Conservation (phyloP, 2,797 vertebrate genomes). For the Selene dorsalis region DNA sequence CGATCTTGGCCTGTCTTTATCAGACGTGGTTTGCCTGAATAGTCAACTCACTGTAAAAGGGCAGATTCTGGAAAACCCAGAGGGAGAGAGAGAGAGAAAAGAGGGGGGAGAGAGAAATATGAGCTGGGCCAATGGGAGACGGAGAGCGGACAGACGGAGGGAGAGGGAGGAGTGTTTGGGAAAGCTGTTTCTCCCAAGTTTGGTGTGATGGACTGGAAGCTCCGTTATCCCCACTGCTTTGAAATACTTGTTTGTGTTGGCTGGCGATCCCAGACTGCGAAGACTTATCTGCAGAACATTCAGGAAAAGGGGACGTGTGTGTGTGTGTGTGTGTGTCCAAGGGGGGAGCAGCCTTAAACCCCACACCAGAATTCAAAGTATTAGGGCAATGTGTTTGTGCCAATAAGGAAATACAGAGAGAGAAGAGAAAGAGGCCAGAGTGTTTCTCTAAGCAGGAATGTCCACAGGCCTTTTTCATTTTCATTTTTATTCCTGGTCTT, state of each 20-base stretch:
- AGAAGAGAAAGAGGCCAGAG: slow-evolving; percentile 32
- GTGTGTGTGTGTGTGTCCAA: slow-evolving; percentile 4
- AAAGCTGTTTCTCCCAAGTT: slow-evolving; percentile 87
- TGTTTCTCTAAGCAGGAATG: slow-evolving; percentile 72
- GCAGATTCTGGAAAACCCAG: slow-evolving; percentile 72
- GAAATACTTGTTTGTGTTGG: slow-evolving; percentile 85
- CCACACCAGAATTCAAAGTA: slow-evolving; percentile 72
- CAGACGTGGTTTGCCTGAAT: slow-evolving; percentile 58
- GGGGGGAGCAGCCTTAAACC: slow-evolving; percentile 22
- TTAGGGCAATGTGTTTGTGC: slow-evolving; percentile 61
- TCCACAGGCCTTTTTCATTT: slow-evolving; percentile 62
- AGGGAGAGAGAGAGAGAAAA: slow-evolving; percentile 37
- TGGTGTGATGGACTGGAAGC: slow-evolving; percentile 86
- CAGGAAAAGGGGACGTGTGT: slow-evolving; percentile 49
- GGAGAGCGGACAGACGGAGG: slow-evolving; percentile 30
- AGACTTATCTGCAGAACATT: slow-evolving; percentile 76
- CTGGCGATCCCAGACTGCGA: slow-evolving; percentile 68
- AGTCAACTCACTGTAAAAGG: slow-evolving; percentile 78
- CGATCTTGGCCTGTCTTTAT: slow-evolving; percentile 56
- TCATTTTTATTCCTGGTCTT: slow-evolving; percentile 48
- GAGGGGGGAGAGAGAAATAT: slow-evolving; percentile 45
- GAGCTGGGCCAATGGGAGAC: slow-evolving; percentile 56
- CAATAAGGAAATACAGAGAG: slow-evolving; percentile 70
- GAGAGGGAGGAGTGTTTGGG: slow-evolving; percentile 64
- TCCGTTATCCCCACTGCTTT: slow-evolving; percentile 74